Evolutionary conservation across 2,888 invertebrate species (phyloP), one percentile per base, ranked within the genome.

Genomic region (Brenthis daphne): DNA sequence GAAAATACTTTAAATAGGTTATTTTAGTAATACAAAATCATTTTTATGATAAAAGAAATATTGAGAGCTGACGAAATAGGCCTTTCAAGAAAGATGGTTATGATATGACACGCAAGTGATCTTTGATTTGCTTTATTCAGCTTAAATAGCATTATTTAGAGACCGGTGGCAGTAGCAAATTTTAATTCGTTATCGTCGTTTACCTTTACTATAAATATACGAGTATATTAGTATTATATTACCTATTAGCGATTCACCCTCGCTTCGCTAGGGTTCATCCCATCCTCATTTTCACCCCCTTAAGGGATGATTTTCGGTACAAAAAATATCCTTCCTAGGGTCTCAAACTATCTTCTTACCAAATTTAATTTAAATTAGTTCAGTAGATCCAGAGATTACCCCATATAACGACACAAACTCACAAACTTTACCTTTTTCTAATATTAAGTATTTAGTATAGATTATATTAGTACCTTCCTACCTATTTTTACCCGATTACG

Each of bases 51-150:
- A 64, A 65, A 66, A 54, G 61, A 55, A 63, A 55, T 55, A 14
- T 67, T 50, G 29, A 55, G 6, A 12, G 60, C 50, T 43, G 51
- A 53, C 60, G 33, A 56, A 53, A 64, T 67, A 29, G 14, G 51
- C 55, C 47, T 20, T 47, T 24, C 50, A 67, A 24, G 54, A 64
- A 24, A 71, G 71, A 72, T 72, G 64, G 55, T 48, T 57, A 57
- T 61, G 71, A 72, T 72, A 72, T 43, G 57, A 53, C 71, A 72
- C 71, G 69, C 47, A 57, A 63, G 29, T 61, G 64, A 64, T 37
- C 64, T 70, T 70, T 64, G 0, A 70, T 56, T 56, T 54, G 57
- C 54, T 64, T 64, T 54, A 57, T 57, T 33, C 60, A 47, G 20
- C 54, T 61, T 37, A 6, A 56, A 51, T 43, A 61, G 14, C 53